phyloP scores from a whole-genome alignment of 2,888 invertebrate species.

The Eristalis tenax region DNA sequence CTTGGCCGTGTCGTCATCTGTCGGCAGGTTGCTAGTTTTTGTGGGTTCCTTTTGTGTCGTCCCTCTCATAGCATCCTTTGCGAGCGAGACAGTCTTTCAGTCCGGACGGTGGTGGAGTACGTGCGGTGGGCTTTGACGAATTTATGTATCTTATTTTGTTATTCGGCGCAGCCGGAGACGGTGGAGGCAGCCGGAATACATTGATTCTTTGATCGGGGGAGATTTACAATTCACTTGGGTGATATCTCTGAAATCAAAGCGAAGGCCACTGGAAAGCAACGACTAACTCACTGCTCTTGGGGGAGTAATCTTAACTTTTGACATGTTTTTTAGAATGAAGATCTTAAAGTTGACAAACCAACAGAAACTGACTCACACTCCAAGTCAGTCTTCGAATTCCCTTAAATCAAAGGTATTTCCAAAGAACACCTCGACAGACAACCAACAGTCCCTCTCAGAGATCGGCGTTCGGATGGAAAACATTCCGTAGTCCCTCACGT shows the following conservation, averaged over 20 bases:
- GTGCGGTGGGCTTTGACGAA: constrained; percentile 26
- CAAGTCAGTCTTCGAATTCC: no score
- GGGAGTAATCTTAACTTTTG: not conserved
- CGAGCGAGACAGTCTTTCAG: constrained; percentile 37
- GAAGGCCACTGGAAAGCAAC: no score
- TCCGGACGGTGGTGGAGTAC: not conserved
- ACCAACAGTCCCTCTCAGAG: not conserved
- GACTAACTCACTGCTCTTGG: not conserved
- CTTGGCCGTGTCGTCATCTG: constrained; percentile 21
- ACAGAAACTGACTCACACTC: not conserved
- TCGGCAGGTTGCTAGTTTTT: constrained; percentile 2
- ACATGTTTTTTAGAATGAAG: not conserved
- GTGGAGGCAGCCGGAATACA: not conserved
- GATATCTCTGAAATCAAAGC: not conserved
- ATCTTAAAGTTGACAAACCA: not conserved
- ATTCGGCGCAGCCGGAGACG: constrained; percentile 15
- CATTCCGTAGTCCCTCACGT: not conserved
- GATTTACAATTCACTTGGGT: constrained; percentile 1
- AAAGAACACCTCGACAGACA: not conserved
- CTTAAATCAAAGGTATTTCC: not conserved
- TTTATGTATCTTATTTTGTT: constrained; percentile 51
- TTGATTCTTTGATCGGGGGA: not conserved
- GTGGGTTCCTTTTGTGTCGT: constrained; percentile 35
- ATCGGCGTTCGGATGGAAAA: not conserved
- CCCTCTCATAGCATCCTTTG: constrained; percentile 17